Evolutionary conservation across 1,140 invertebrate species (phyloP), one percentile per base, ranked within the genome.

Genomic region (Anastatus disparis): DNA sequence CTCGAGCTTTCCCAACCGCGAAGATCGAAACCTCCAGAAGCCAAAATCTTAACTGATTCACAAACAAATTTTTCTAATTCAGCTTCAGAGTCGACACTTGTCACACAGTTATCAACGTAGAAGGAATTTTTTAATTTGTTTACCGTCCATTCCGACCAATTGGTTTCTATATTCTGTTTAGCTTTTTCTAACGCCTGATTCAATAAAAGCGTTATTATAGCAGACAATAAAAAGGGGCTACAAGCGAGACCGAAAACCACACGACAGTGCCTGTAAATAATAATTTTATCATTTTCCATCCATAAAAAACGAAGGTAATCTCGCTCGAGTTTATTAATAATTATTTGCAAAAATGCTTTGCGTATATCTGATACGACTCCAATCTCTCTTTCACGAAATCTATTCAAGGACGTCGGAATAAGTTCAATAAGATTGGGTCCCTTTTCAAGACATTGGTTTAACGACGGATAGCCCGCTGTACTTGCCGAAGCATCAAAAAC

Each of bases 1-100:
- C 35, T 38, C 0, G 53, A 66, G 31, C 63, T 53, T 44, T 81
- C 73, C 80, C 77, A 82, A 29, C 76, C 66, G 69, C 79, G 22
- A 10, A 83, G 20, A 22, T 81, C 74, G 64, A 83, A 81, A 26
- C 55, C 59, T 7, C 71, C 78, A n/a, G 35, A 3, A 17, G 13
- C 35, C 61, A 71, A 56, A 29, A 65, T 29, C 10, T 44, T 40
- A 2, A 12, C 65, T n/a, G 69, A 29, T 26, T 40, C 40, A 6
- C 17, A 20, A n/a, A 42, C 9, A 52, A 71, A 71, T 26, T 13
- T n/a, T 27, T 20, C 27, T 24, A 53, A 15, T 46, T 71, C 68
- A 27, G 56, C 69, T 0, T 27, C 22, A 3, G 50, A 15, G 15
- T 26, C 15, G n/a, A 53, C 50, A 24, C 24, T 53, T 8, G 55